Evolutionary conservation across 2,113 vertebrate species (phyloP), one percentile per base, ranked within the genome.

Genomic region (Rhegmatorhina hoffmannsi): DNA sequence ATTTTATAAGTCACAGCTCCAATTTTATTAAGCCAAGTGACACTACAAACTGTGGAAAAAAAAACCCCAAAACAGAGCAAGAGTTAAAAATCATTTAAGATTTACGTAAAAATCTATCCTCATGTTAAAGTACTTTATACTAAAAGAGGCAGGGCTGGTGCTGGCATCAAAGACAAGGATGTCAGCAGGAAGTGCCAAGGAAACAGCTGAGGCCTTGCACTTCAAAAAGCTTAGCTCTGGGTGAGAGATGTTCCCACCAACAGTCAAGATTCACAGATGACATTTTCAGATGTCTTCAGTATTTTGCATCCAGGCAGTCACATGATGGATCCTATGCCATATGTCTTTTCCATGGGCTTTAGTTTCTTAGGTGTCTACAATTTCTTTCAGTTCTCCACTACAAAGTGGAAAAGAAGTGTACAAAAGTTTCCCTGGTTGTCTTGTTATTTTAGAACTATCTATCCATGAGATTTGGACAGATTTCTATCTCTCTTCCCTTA

Each of bases 191-290:
- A 94, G 67, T 85, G 77, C 91, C 8, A 60, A 78, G 77, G 84
- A 95, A 97, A 94, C 94, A 97, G 95, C 92, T 96, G 96, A 96
- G 84, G 81, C 77, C 91, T 95, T 81, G 49, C 69, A 84, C 94
- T 95, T 97, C 94, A 94, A 90, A 96, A 90, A 94, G 91, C 82
- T 94, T 81, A 82, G 74, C 80, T 94, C 84, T 87, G 74, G 89
- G 93, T 95, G 89, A 95, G 83, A 89, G 87, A 89, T 94, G 94
- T 96, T 95, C 91, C 91, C 93, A 92, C 87, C 92, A 85, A 82
- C 87, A 95, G 84, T 87, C 58, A 84, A 76, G 77, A 87, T 68
- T 87, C 91, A 95, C 94, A 95, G 94, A 96, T 97, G 95, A 95
- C 89, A 94, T 95, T 97, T 96, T 90, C 96, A 96, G 93, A 77